Evolutionary conservation across 1,140 invertebrate species (phyloP).

Genomic region (Macrosteles quadrilineatus): DNA sequence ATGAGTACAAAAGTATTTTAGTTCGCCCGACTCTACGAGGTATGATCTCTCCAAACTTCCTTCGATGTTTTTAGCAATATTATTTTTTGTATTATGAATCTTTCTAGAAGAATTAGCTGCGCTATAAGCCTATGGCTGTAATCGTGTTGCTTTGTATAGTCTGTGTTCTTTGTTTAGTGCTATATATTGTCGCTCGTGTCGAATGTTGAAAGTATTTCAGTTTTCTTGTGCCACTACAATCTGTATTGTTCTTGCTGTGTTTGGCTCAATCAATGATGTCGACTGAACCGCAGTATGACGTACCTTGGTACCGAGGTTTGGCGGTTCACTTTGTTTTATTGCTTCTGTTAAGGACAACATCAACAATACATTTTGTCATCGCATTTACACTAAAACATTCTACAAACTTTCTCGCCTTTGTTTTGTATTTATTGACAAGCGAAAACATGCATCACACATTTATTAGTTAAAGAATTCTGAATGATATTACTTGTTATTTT

Average conservation of each 20-base stretch:
- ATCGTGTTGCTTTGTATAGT: neutral
- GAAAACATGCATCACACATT: neutral
- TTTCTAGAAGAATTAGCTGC: neutral
- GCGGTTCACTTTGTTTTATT: constrained; percentile 5
- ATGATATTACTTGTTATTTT: neutral
- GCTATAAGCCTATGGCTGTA: neutral
- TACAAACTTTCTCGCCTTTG: neutral
- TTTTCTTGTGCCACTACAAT: neutral
- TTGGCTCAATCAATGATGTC: neutral
- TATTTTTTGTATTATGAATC: neutral
- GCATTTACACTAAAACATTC: constrained; percentile 13
- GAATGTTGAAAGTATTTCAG: neutral
- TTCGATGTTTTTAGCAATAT: neutral
- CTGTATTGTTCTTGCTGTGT: neutral
- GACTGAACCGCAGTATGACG: neutral
- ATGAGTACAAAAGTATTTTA: constrained; percentile 12
- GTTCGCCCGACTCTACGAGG: neutral
- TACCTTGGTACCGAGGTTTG: neutral
- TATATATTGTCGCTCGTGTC: constrained; percentile 13
- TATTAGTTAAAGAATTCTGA: neutral
- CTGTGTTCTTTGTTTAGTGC: neutral
- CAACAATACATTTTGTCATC: neutral
- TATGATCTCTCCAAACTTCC: constrained; percentile 14
- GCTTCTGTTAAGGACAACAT: neutral
- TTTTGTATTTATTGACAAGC: constrained; percentile 5